Evolutionary conservation across 2,888 invertebrate genomes (phyloP).

Genomic region (Archips crataeganus): DNA sequence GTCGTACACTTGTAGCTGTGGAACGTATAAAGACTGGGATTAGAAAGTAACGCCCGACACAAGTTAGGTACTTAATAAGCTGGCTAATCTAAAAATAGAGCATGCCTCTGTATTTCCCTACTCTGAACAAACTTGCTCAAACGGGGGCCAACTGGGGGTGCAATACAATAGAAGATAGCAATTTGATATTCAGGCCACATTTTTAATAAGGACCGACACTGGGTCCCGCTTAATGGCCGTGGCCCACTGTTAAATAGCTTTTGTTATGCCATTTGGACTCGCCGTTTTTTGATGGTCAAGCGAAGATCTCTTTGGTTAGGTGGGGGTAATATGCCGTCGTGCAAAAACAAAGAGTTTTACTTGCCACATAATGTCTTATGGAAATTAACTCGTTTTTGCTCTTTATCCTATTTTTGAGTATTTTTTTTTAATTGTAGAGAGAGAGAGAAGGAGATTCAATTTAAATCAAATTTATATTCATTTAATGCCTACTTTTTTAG

Average conservation of each 20-base stretch:
- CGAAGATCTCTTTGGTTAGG: not conserved
- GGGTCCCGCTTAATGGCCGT: constrained; percentile 64
- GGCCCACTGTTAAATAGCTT: constrained; percentile 77
- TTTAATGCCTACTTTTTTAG: too few relatives aligned
- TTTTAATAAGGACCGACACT: constrained; percentile 81
- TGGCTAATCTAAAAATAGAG: not conserved
- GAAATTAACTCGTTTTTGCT: not conserved
- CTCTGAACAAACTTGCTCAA: constrained; percentile 57
- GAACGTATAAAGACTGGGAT: too few relatives aligned
- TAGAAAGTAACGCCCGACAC: too few relatives aligned
- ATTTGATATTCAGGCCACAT: constrained; percentile 87
- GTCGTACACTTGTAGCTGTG: too few relatives aligned
- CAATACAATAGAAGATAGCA: constrained; percentile 81
- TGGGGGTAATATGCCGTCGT: too few relatives aligned
- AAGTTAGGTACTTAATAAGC: too few relatives aligned
- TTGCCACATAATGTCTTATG: too few relatives aligned
- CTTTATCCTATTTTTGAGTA: too few relatives aligned
- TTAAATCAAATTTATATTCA: too few relatives aligned
- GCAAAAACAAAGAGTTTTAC: too few relatives aligned
- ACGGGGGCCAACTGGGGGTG: constrained; percentile 69
- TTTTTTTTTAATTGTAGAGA: too few relatives aligned
- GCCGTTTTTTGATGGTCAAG: constrained; percentile 58
- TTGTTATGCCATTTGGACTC: constrained; percentile 71
- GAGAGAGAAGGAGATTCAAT: too few relatives aligned
- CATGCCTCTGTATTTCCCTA: constrained; percentile 40